Evolutionary conservation across 2,113 vertebrate species (phyloP).

Genomic region (Naja naja): DNA sequence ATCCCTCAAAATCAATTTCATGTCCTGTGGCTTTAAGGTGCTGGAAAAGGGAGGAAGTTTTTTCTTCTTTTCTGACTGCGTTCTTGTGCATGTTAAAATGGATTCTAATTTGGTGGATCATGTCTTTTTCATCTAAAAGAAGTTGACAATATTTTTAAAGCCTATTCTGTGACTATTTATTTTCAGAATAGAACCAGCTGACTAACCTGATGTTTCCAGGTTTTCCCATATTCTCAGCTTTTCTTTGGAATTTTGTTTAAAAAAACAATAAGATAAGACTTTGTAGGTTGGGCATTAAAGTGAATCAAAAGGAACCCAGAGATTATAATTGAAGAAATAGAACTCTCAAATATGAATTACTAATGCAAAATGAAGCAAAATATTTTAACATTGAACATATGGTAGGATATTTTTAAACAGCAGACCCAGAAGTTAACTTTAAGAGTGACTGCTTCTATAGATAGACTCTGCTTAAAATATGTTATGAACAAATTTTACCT

Average conservation of each 20-base stretch:
- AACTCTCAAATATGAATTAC: background rate
- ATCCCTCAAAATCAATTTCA: no score
- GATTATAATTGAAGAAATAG: background rate
- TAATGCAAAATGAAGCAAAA: background rate
- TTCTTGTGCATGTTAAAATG: background rate
- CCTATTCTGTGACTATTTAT: background rate
- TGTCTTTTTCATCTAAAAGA: background rate
- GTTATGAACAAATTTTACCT: background rate
- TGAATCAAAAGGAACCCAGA: background rate
- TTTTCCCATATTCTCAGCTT: background rate
- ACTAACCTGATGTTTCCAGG: background rate
- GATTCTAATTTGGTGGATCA: background rate
- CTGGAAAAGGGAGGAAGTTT: no score
- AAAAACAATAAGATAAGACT: background rate
- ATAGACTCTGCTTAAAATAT: background rate
- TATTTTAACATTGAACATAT: background rate
- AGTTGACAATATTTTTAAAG: background rate
- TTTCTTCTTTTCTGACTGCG: no score
- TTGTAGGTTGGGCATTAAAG: background rate
- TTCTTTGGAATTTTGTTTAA: background rate
- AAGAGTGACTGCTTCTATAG: background rate
- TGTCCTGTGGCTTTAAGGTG: no score
- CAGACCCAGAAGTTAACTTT: background rate
- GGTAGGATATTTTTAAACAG: background rate
- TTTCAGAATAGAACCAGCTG: background rate